Conservation (phyloP, 2,888 invertebrate genomes). For the Herminia tarsipennalis region DNA sequence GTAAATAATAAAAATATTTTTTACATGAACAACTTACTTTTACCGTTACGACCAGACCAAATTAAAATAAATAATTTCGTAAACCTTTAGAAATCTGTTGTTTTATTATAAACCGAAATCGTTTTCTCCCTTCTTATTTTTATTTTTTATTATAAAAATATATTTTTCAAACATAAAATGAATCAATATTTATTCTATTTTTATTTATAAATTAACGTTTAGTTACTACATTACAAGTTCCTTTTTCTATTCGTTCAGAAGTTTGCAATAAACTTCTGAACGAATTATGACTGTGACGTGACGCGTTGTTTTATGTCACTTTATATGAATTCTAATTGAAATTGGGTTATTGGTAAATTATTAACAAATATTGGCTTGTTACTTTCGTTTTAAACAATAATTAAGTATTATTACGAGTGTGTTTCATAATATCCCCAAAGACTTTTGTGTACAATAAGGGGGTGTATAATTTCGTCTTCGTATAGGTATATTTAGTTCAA, state of each 20-base stretch:
- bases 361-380: conserved; percentile 25
- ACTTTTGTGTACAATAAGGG: conserved; percentile 52
- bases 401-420: conserved; percentile 39
- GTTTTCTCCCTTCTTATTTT: too few species aligned
- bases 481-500: conserved; percentile 85
- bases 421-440: conserved; percentile 46
- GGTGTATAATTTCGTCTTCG: conserved; percentile 62
- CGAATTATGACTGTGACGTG: conserved; percentile 62
- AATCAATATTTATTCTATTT: too few species aligned
- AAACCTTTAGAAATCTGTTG: too few species aligned
- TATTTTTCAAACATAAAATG: background rate
- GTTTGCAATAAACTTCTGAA: conserved; percentile 38
- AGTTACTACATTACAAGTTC: background rate
- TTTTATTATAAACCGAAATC: too few species aligned
- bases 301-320: conserved; percentile 74
- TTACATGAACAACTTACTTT: too few species aligned
- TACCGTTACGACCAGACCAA: too few species aligned
- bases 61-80: too few species aligned
- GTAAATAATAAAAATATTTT: too few species aligned
- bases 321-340: conserved; percentile 50
- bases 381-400: conserved; percentile 24
- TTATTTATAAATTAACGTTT: background rate
- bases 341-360: conserved; percentile 49
- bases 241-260: background rate
- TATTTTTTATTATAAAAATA: too few species aligned